Evolutionary conservation across 2,888 invertebrate species (phyloP), one percentile per base, ranked within the genome.

Genomic region (Gymnoscelis rufifasciata): DNA sequence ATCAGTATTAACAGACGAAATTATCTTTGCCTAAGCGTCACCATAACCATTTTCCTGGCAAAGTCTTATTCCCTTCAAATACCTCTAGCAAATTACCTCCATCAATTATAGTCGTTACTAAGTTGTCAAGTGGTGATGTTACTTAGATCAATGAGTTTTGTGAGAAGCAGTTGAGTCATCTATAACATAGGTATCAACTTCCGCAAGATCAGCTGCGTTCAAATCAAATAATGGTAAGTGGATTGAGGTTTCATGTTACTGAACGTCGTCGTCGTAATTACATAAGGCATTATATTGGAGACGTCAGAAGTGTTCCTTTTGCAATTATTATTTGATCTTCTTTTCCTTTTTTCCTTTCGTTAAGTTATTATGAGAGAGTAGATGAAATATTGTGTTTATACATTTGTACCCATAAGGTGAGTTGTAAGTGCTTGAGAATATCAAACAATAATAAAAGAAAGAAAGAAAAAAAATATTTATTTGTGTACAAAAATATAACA

Each of bases 161-260:
- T 24, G 26, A 7, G 7, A 13, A 15, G 13, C 36, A 43, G 36
- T 41, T 31, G 28, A 48, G 19, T 24, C 49, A 38, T 33, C 40
- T 48, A 42, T 41, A 26, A 26, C 29, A 37, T 31, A 8, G 12
- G 19, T 31, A 37, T 41, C 44, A 38, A 37, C 14, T 43, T 33
- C 41, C 37, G 26, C 31, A n/a, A 31, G 36, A 43, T 37, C 43
- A 43, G 37, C 28, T 28, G 42, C 41, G 38, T 42, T 43, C 40
- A 50, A 54, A 54, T 52, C 52, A 47, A 47, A 54, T 52, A n/a
- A 43, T 38, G 38, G 19, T 52, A 44, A 47, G 37, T 51, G 47
- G 38, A 30, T 47, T 28, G 39, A 38, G 52, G 47, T 15, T 49
- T 44, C 47, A 24, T 19, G 24, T 51, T 48, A 46, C 46, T 31